These are phyloP conservation scores for Festucalex cinctus DNA, from an alignment of 2,113 vertebrate species.

Conservation along the genomic window DNA sequence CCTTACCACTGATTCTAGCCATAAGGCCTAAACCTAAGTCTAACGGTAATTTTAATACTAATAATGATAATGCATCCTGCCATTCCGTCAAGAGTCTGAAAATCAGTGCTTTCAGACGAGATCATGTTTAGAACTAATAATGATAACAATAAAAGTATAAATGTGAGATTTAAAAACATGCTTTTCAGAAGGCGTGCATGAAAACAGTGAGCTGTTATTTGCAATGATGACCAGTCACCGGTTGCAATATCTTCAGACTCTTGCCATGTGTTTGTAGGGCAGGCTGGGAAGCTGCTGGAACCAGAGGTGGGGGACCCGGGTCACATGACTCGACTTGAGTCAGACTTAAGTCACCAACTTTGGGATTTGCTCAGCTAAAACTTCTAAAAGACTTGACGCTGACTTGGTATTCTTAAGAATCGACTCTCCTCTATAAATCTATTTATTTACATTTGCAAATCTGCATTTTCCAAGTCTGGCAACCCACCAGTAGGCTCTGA, in stretches of 20 bases:
- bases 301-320: not conserved
- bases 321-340: not conserved
- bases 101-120: not conserved
- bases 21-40: too few species aligned
- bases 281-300: not conserved
- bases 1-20: too few species aligned
- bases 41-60: too few species aligned
- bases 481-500: too few species aligned
- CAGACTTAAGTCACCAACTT: not conserved
- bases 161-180: conserved; percentile 22
- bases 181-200: conserved; percentile 23
- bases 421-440: not conserved
- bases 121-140: not conserved
- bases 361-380: not conserved
- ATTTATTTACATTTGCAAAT: not conserved
- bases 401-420: not conserved
- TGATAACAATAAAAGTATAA: not conserved
- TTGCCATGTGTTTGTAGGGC: not conserved
- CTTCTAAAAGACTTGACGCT: not conserved
- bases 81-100: not conserved
- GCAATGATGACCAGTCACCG: not conserved
- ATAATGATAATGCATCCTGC: too few species aligned
- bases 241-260: not conserved
- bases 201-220: conserved; percentile 7
- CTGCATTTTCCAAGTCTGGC: not conserved